Base-by-base conservation (phyloP, 2,888 invertebrate genomes). In the Agriopis marginaria region DNA sequence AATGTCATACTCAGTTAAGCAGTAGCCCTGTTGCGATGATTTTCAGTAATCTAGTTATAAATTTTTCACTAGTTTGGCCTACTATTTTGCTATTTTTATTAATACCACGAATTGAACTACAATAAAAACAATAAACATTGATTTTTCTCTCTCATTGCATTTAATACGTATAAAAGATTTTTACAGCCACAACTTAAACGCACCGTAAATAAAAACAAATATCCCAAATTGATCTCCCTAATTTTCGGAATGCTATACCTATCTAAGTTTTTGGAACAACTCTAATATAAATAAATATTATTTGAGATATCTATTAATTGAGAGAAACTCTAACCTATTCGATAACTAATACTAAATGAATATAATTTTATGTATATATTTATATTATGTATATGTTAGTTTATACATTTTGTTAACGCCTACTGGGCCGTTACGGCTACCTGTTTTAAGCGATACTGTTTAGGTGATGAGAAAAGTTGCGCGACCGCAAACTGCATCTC, bases 131-230 rank as follows among this genome's bases (percentile, higher is more conserved):
- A 49, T 12, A 54, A 39, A 55, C 14, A 42, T 11, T 10, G 39
- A 59, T 40, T 39, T 49, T 32, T 59, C 56, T 65, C 64, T 66
- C 62, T 63, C 56, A 32, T 51, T 53, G 44, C 56, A 54, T 63
- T 68, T 47, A 61, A 69, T 68, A 61, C 45, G 55, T 61, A 69
- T 70, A 75, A 71, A 78, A 73, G 71, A 81, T 79, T 77, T 66
- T 84, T 87, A 84, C 86, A 86, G 83, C 79, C 79, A 79, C 79
- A 80, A 69, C 23, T 23, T 40, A 77, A 77, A 83, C 83, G 84
- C 84, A 84, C 82, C 81, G 74, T 79, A 79, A 77, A 80, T 67
- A 72, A 73, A 70, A 65, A 62, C 53, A 62, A 55, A 56, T 66
- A 64, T 45, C 12, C 58, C 62, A 70, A 64, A 69, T 59, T 0